Percentiles rank a stretch among this genome's conserved stretches.
Evolutionary conservation across 2,888 invertebrate species (phyloP).

Genomic region (Eurytoma adleriae): DNA sequence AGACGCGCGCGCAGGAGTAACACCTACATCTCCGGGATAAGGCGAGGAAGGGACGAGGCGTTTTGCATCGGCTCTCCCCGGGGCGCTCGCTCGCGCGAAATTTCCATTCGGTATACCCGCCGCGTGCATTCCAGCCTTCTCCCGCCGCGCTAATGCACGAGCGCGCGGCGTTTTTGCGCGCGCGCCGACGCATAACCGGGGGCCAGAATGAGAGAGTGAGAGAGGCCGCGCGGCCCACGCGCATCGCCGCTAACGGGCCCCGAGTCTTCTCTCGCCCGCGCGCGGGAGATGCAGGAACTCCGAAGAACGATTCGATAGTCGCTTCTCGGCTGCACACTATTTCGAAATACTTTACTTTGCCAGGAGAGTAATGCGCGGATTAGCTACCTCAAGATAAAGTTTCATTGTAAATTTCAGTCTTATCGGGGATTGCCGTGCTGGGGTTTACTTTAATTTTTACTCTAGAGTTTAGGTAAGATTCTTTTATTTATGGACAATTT

Average conservation of each 20-base stretch:
- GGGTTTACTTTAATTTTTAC: too few species aligned
- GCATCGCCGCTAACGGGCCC: too few species aligned
- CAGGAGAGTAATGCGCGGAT: too few species aligned
- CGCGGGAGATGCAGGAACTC: too few species aligned
- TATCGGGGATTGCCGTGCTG: too few species aligned
- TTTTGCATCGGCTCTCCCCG: conserved; percentile 3
- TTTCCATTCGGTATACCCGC: not conserved
- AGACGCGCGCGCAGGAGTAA: not conserved
- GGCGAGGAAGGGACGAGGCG: not conserved
- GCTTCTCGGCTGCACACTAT: not conserved
- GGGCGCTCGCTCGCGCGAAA: not conserved
- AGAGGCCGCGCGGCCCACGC: not conserved
- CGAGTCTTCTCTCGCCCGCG: too few species aligned
- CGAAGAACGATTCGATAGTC: too few species aligned
- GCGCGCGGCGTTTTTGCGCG: not conserved
- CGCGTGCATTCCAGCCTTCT: not conserved
- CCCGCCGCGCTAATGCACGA: not conserved
- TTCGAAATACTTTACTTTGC: not conserved
- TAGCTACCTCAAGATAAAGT: too few species aligned
- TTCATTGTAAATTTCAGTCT: too few species aligned
- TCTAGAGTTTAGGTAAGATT: too few species aligned
- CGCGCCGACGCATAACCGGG: not conserved
- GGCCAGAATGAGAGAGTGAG: not conserved
- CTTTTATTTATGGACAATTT: too few species aligned
- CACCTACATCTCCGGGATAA: not conserved